Conservation (phyloP, 2,113 vertebrate species). For the Chrysochloris asiatica region DNA sequence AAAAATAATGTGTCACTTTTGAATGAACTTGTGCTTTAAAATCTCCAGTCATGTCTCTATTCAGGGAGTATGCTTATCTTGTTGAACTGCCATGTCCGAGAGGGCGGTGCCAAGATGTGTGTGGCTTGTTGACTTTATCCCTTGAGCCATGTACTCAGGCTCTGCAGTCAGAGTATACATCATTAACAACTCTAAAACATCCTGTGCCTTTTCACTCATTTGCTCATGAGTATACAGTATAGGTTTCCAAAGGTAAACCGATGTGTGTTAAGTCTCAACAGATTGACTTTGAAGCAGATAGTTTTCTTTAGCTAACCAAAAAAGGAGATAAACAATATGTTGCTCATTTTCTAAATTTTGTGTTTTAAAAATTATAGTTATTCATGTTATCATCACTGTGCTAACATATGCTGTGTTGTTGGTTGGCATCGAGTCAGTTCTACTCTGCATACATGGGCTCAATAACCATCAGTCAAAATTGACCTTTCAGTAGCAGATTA, state of each 20-base stretch:
- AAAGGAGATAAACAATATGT: not conserved
- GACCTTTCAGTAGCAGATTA: too few species aligned
- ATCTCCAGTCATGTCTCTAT: not conserved
- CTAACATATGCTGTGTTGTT: not conserved
- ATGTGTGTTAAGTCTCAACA: not conserved
- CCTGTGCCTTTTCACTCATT: not conserved
- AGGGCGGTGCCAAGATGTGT: not conserved
- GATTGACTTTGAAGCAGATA: not conserved
- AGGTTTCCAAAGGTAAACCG: not conserved
- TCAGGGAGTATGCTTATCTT: not conserved
- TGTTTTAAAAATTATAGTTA: conserved; percentile 22
- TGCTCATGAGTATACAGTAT: not conserved
- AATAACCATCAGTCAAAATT: not conserved
- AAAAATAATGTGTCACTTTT: not conserved
- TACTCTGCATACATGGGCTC: not conserved
- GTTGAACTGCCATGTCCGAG: not conserved
- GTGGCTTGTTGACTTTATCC: not conserved
- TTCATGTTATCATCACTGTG: not conserved
- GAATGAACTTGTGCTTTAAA: not conserved
- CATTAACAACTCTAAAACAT: not conserved
- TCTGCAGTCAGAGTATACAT: not conserved
- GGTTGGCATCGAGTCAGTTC: not conserved
- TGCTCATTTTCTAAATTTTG: not conserved
- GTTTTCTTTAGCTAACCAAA: not conserved
- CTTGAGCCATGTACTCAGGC: not conserved